These are phyloP conservation scores for Enteromius thamalakanensis DNA, from an alignment of 2,797 vertebrate genomes.

Conservation along the genomic window DNA sequence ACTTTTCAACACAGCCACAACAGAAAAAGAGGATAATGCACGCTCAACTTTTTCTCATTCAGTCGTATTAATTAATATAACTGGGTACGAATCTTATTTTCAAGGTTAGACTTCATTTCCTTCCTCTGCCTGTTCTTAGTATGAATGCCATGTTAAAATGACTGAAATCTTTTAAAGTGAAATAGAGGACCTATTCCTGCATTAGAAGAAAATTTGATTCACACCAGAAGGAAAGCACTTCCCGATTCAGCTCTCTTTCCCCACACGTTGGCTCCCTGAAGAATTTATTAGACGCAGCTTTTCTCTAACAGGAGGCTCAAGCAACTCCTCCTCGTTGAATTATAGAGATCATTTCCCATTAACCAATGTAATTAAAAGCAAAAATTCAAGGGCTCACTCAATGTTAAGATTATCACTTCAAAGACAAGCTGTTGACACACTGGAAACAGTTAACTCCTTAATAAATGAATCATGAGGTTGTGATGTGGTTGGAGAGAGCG, in stretches of 20 bases:
- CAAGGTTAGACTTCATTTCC: slow-evolving; percentile 25
- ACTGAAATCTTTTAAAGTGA: slow-evolving; percentile 7
- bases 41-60: neutral
- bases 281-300: slow-evolving; percentile 74
- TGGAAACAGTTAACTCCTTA: slow-evolving; percentile 74
- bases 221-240: slow-evolving; percentile 39
- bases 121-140: neutral
- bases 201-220: slow-evolving; percentile 27
- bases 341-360: slow-evolving; percentile 77
- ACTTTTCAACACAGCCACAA: slow-evolving; percentile 23
- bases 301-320: slow-evolving; percentile 73
- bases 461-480: slow-evolving; percentile 78
- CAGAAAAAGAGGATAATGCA: slow-evolving; percentile 11
- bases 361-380: slow-evolving; percentile 75
- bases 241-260: slow-evolving; percentile 37
- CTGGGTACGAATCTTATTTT: slow-evolving; percentile 11
- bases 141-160: slow-evolving; percentile 16
- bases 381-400: slow-evolving; percentile 78
- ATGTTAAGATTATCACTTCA: slow-evolving; percentile 82
- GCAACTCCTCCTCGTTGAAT: slow-evolving; percentile 76
- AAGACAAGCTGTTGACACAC: slow-evolving; percentile 80
- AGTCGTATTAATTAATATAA: slow-evolving; percentile 25
- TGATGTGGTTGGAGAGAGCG: slow-evolving; percentile 67
- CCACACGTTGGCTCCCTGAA: slow-evolving; percentile 57
- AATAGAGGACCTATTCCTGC: neutral